Base-by-base conservation (phyloP, 64 coral and sea anemone species). In the Trachythela sp. region DNA sequence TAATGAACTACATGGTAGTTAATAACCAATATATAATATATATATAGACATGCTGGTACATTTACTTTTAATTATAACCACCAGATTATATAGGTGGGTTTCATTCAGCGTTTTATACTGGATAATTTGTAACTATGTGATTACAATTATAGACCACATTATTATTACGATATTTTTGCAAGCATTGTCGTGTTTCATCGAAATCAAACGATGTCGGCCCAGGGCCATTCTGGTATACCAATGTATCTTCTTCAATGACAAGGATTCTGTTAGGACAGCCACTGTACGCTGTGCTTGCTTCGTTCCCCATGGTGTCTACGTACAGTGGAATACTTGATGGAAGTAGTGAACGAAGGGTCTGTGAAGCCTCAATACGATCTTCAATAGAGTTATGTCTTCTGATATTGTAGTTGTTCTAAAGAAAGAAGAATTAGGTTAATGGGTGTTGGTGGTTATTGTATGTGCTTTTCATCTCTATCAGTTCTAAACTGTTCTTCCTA, bases 371-470 rank as follows among this genome's bases (percentile, higher is more conserved):
- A 8, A 64, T 26, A 64, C 56, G 56, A 64, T 64, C 56, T 64
- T 64, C 56, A 18, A 64, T 64, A n/a, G 56, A 64, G 18, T 27
- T 64, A 18, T 64, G 56, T 64, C 26, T 20, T n/a, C 56, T 20
- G 56, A 64, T 64, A 8, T n/a, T 64, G 56, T 64, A 64, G 56
- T 64, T 64, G 17, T 64, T 64, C 56, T 64, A 64, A 64, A 64
- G 22, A n/a, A 22, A 52, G 49, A 52, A 11, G 22, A 52, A 1
- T 52, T 15, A 15, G 1, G n/a, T n/a, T n/a, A n/a, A n/a, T n/a
- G n/a, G n/a, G n/a, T n/a, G n/a, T n/a, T n/a, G n/a, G n/a, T n/a
- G n/a, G n/a, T n/a, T n/a, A n/a, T n/a, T n/a, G n/a, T n/a, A n/a
- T n/a, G n/a, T n/a, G n/a, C n/a, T n/a, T n/a, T n/a, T n/a, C n/a